Evolutionary conservation across 2,888 invertebrate species (phyloP).

Genomic region (Scaptomyza tumidula): DNA sequence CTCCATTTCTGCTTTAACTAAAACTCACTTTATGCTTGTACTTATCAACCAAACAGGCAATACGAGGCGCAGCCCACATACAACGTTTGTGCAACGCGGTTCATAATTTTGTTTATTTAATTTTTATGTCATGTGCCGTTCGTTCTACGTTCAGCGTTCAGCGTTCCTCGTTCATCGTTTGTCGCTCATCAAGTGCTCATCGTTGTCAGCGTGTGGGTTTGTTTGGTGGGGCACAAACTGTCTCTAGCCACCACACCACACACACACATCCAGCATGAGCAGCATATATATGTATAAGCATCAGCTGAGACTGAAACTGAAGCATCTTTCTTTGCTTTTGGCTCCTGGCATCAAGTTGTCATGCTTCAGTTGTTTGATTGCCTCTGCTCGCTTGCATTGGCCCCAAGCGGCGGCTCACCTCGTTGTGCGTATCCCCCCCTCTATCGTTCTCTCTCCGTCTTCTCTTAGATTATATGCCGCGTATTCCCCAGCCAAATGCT

Average conservation of each 20-base stretch:
- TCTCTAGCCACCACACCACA: conserved; percentile 1
- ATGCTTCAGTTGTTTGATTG: conserved; percentile 79
- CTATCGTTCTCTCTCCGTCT: neutral
- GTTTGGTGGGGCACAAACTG: neutral
- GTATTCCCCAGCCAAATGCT: conserved; percentile 64
- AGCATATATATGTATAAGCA: conserved; percentile 18
- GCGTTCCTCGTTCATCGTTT: conserved; percentile 9
- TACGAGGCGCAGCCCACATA: conserved; percentile 45
- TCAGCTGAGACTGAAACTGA: conserved; percentile 40
- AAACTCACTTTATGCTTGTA: conserved; percentile 42
- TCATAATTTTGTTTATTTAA: conserved; percentile 80
- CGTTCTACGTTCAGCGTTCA: conserved; percentile 4
- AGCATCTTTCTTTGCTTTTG: conserved; percentile 58
- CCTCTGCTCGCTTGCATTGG: conserved; percentile 73
- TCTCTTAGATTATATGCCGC: conserved; percentile 43
- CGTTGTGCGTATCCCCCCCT: conserved; percentile 29
- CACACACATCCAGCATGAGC: neutral
- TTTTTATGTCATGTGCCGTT: conserved; percentile 77
- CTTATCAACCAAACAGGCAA: conserved; percentile 27
- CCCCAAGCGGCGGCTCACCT: conserved; percentile 63
- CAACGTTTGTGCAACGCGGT: conserved; percentile 38
- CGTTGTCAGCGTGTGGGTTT: conserved; percentile 28
- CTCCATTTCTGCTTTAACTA: conserved; percentile 24
- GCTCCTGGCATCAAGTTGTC: conserved; percentile 79
- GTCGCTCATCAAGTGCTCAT: conserved; percentile 42